A percentile compares a stretch with the other conserved stretches of the same genome.
Conservation (phyloP, 2,797 vertebrate species). For the Helostoma temminkii region DNA sequence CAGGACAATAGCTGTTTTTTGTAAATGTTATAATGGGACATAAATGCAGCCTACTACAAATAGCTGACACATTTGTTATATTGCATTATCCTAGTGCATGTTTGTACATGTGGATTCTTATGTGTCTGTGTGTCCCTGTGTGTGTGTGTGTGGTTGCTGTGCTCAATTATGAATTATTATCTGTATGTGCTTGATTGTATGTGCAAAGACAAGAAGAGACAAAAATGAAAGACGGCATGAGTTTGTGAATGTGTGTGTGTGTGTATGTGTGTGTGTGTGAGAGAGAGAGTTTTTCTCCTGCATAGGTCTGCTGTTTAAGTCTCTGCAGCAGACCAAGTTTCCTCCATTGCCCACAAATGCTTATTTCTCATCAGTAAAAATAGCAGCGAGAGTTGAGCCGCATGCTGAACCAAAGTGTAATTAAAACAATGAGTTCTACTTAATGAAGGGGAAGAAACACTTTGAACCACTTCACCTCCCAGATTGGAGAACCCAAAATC, state of each 20-base stretch:
- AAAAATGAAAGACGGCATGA: constrained; percentile 4
- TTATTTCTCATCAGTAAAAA: constrained; percentile 77
- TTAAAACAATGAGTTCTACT: constrained; percentile 83
- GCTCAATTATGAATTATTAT: neutral
- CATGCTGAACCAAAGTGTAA: constrained; percentile 74
- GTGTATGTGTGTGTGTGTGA: constrained; percentile 31
- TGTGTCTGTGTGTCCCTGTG: neutral
- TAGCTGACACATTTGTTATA: neutral
- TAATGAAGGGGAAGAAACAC: constrained; percentile 81
- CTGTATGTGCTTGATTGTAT: constrained; percentile 3
- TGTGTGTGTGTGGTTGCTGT: constrained; percentile 1
- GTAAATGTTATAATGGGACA: constrained; percentile 4
- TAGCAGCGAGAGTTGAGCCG: constrained; percentile 78
- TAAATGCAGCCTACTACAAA: neutral
- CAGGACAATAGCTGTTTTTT: constrained; percentile 11
- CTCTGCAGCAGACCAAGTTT: constrained; percentile 50
- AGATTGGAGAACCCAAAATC: constrained; percentile 71
- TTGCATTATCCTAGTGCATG: neutral
- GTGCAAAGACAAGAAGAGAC: constrained; percentile 12
- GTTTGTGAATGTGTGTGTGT: constrained; percentile 19
- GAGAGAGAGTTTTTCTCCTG: constrained; percentile 29
- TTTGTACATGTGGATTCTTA: neutral
- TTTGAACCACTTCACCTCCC: constrained; percentile 80
- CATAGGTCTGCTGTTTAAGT: constrained; percentile 43
- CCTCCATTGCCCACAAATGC: constrained; percentile 61